Conservation (phyloP, 2,888 invertebrate species). For the Carterocephalus palaemon region DNA sequence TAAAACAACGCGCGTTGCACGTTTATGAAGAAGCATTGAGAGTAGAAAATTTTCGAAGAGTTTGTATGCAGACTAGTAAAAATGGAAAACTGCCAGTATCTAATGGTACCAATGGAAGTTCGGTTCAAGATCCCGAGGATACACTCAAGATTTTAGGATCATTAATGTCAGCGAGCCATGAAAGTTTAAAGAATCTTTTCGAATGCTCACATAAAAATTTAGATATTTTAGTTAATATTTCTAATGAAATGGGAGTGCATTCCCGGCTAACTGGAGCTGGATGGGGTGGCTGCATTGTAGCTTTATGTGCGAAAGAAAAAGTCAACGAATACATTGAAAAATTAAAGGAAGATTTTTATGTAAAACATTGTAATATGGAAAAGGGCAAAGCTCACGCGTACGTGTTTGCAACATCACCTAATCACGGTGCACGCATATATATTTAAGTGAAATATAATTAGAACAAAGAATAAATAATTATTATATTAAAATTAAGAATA, state of each 20-base stretch:
- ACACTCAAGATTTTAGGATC: conserved; percentile 82
- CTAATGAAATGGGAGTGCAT: conserved; percentile 83
- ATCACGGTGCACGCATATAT: conserved; percentile 81
- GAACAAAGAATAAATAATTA: conserved; percentile 4
- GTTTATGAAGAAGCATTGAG: conserved; percentile 94
- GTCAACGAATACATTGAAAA: conserved; percentile 83
- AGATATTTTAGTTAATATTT: conserved; percentile 88
- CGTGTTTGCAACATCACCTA: conserved; percentile 87
- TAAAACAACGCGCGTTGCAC: conserved; percentile 92
- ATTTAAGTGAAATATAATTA: conserved; percentile 26
- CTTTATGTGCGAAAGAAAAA: conserved; percentile 83
- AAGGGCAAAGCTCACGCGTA: conserved; percentile 76
- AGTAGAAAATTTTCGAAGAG: conserved; percentile 86
- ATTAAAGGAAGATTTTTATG: conserved; percentile 85
- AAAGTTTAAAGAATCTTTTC: conserved; percentile 89
- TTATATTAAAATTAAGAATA: neutral
- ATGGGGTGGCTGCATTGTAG: conserved; percentile 99
- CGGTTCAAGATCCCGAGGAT: conserved; percentile 39
- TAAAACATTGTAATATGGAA: conserved; percentile 71
- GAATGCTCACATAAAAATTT: conserved; percentile 95
- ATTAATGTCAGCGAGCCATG: conserved; percentile 94
- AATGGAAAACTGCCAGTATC: conserved; percentile 43
- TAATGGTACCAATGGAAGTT: conserved; percentile 38
- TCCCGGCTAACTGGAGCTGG: conserved; percentile 98
- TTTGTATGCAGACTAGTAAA: conserved; percentile 69